Conservation (phyloP, 2,113 vertebrate species). For the Oxyura jamaicensis region DNA sequence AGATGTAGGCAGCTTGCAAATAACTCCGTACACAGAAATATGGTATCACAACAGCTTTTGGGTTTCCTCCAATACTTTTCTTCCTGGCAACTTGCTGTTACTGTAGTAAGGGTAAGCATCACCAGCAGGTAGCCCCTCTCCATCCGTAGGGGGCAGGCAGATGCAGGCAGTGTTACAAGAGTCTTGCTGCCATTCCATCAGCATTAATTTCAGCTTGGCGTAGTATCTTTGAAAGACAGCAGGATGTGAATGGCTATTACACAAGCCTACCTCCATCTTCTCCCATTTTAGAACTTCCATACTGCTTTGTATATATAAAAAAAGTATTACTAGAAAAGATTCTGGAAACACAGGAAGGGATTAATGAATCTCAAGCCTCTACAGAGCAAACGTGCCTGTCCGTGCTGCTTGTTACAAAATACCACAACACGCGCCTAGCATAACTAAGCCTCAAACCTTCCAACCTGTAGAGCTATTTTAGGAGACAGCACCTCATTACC, state of each 20-base stretch:
- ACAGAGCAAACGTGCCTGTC: background rate
- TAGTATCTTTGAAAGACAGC: no score
- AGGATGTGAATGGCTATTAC: background rate
- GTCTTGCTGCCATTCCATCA: background rate
- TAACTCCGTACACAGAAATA: background rate
- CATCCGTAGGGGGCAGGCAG: background rate
- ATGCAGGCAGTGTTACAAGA: background rate
- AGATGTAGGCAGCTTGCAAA: fast-evolving
- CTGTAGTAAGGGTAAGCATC: background rate
- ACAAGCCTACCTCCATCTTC: background rate
- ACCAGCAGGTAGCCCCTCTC: fast-evolving
- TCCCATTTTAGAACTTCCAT: background rate
- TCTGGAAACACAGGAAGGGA: background rate
- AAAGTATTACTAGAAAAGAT: background rate
- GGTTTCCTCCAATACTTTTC: background rate
- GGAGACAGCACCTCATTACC: background rate
- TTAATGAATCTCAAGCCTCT: background rate
- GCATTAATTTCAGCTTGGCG: fast-evolving
- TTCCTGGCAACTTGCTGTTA: background rate
- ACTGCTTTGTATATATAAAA: background rate
- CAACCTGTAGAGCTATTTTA: background rate
- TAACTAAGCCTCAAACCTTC: fast-evolving
- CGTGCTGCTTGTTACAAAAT: background rate
- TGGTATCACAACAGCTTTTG: background rate
- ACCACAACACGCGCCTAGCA: fast-evolving